Conservation (phyloP, 2,113 vertebrate species). For the Irena cyanogastra region DNA sequence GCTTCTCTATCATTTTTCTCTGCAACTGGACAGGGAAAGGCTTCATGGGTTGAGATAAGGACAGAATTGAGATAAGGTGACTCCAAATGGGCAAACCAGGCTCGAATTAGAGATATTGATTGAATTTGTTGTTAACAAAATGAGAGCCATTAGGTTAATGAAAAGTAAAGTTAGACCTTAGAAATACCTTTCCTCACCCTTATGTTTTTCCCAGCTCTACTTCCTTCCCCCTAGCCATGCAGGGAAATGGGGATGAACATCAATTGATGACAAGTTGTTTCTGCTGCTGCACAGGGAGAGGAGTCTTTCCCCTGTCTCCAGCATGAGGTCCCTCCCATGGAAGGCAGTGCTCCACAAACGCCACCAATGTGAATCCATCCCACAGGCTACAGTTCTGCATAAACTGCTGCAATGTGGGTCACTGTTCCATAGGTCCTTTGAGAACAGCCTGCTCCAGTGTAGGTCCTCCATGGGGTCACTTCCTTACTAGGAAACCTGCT, state of each 20-base stretch:
- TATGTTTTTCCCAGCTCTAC: not conserved
- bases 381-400: not conserved
- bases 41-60: not conserved
- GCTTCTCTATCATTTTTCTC: not conserved
- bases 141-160: not conserved
- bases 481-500: not conserved
- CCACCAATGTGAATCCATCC: not conserved
- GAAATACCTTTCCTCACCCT: not conserved
- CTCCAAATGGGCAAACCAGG: not conserved
- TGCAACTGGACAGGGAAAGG: not conserved
- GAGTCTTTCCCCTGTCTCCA: not conserved
- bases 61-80: not conserved
- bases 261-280: not conserved
- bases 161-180: not conserved
- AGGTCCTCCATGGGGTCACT: not conserved
- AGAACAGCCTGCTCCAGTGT: not conserved
- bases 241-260: not conserved
- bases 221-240: fast-evolving
- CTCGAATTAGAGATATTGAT: not conserved
- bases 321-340: not conserved
- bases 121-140: not conserved
- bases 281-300: not conserved
- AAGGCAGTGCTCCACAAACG: not conserved
- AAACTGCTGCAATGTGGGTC: not conserved
- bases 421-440: not conserved